Evolutionary conservation across 2,113 vertebrate genomes (phyloP).

Genomic region (Malurus alboscapulatus): DNA sequence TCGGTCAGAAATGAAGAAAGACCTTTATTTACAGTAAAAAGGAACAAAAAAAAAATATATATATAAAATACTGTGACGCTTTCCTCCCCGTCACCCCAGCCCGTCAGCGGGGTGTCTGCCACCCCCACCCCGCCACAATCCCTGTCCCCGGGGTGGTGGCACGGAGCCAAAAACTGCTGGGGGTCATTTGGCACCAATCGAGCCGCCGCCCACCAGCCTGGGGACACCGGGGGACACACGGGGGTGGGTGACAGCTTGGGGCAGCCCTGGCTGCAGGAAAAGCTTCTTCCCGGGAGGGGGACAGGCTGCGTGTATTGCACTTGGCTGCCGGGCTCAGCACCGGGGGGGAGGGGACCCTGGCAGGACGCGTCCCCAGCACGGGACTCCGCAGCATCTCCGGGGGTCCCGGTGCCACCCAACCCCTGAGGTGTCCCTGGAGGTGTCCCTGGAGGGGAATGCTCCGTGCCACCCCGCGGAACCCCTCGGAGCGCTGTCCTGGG

Average conservation of each 20-base stretch:
- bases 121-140: not conserved
- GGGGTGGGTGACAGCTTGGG: not conserved
- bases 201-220: not conserved
- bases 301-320: not conserved
- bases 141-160: accelerated
- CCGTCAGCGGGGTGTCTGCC: accelerated
- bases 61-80: not conserved
- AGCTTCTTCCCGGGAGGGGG: not conserved
- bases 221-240: accelerated
- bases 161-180: not conserved
- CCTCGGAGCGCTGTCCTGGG: not conserved
- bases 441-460: not conserved
- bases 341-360: not conserved
- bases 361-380: not conserved
- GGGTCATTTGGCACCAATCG: not conserved
- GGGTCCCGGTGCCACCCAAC: not conserved
- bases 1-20: constrained; percentile 32
- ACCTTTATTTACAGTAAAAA: constrained; percentile 75
- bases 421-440: not conserved
- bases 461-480: accelerated
- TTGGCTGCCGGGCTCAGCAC: not conserved
- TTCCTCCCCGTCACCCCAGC: not conserved
- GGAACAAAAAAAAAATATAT: not conserved
- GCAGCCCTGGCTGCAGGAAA: not conserved
- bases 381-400: accelerated